Conservation (phyloP, 2,113 vertebrate genomes). For the Odocoileus virginianus region DNA sequence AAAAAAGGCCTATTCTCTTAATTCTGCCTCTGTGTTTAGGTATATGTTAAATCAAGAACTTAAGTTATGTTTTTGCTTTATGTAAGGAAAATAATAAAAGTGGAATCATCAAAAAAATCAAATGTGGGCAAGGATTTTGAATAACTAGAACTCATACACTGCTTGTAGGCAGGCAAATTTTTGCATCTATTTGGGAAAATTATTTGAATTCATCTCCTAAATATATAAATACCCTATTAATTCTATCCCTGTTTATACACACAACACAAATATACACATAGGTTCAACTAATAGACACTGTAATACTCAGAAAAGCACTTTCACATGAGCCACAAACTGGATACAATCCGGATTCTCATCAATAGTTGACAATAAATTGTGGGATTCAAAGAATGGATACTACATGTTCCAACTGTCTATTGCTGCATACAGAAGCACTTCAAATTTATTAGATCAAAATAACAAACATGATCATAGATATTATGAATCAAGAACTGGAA, state of each 20-base stretch:
- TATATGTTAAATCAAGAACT: not conserved
- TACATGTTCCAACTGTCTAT: not conserved
- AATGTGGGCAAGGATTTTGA: not conserved
- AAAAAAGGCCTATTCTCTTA: not conserved
- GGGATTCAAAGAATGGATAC: not conserved
- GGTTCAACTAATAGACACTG: not conserved
- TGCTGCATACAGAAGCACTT: not conserved
- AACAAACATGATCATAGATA: not conserved
- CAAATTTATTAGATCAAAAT: not conserved
- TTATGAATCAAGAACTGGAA: not conserved
- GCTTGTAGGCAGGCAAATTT: not conserved
- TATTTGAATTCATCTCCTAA: not conserved
- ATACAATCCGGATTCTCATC: not conserved
- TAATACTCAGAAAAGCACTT: not conserved
- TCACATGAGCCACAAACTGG: not conserved
- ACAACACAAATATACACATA: not conserved
- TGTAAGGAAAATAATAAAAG: not conserved
- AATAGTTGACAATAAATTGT: not conserved
- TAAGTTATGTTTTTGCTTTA: not conserved
- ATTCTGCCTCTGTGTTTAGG: not conserved
- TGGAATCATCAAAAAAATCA: not conserved
- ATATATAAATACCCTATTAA: not conserved
- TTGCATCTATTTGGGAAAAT: not conserved
- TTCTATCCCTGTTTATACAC: not conserved
- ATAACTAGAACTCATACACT: not conserved